Evolutionary conservation across 2,888 invertebrate genomes (phyloP), one percentile per base, ranked within the genome.

Genomic region (Tridacna crocea): DNA sequence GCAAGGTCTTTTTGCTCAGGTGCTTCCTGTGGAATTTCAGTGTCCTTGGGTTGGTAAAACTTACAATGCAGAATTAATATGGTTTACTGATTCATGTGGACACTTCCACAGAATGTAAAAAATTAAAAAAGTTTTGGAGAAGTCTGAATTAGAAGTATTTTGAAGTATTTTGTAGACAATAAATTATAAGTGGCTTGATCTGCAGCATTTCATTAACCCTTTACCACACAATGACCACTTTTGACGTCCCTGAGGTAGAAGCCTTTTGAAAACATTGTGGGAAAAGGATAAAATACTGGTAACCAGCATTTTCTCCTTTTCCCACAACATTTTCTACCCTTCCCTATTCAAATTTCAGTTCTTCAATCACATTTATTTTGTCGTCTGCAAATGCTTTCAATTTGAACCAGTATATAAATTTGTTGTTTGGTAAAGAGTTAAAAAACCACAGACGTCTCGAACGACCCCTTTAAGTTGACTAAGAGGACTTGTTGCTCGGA

Each of bases 251-350:
- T 55, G 55, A 15, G 10, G 55, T 3, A 55, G 55, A 55, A 55
- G 10, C 55, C 55, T 55, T 55, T 10, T 55, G 55, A 55, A 55
- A 55, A 55, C 55, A 55, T 55, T 19, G 55, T 55, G 55, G 19
- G 15, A 1, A 55, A 55, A 55, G 55, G 19, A 55, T 3, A 55
- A 55, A 55, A 19, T 55, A 11, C 55, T 55, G 17, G 19, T 19
- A 55, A 55, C 55, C 15, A 55, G 55, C 55, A 55, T 19, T 55
- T 55, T 55, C 55, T 55, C 55, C 55, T 55, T 55, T 55, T 55
- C 17, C 55, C 55, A 55, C 55, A 55, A 55, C 10, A 19, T 55
- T 55, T 55, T 55, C 55, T 19, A 55, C 3, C 19, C 19, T 55
- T 55, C 15, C 17, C 19, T 3, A 55, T 6, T 6, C 17, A 19